Evolutionary conservation across 2,888 invertebrate species (phyloP).

Genomic region (Dromius quadrimaculatus): DNA sequence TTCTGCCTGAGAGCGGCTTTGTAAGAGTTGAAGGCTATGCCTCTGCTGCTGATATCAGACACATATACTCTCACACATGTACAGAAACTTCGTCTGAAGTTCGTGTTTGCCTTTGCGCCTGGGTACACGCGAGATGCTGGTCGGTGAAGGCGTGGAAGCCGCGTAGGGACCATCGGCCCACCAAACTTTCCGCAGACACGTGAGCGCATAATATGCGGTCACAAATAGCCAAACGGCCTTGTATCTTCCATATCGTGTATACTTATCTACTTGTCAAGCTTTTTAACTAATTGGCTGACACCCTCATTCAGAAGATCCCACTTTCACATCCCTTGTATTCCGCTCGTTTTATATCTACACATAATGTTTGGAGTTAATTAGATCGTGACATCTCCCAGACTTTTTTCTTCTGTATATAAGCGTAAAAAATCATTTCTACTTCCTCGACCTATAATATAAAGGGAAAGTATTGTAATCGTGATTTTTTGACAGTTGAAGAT

Average conservation of each 20-base stretch:
- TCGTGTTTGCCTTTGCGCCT: slow-evolving; percentile 67
- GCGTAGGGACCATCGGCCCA: slow-evolving; percentile 18
- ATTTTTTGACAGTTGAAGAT: too few species aligned
- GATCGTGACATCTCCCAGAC: too few species aligned
- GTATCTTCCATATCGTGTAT: background rate
- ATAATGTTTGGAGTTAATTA: too few species aligned
- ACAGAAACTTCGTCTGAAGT: slow-evolving; percentile 60
- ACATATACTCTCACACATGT: background rate
- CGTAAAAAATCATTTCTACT: too few species aligned
- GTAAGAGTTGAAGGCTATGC: slow-evolving; percentile 31
- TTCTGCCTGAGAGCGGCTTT: too few species aligned
- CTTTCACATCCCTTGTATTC: too few species aligned
- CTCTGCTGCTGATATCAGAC: slow-evolving; percentile 8
- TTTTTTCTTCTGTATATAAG: too few species aligned
- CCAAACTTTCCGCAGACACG: slow-evolving; percentile 27
- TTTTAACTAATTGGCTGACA: slow-evolving; percentile 1
- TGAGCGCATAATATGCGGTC: slow-evolving; percentile 36
- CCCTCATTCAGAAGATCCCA: too few species aligned
- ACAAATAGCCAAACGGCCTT: slow-evolving; percentile 12
- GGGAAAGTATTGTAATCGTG: too few species aligned
- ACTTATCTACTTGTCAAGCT: background rate
- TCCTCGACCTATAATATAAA: too few species aligned
- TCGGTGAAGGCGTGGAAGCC: slow-evolving; percentile 23
- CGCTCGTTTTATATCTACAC: too few species aligned
- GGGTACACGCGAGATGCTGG: slow-evolving; percentile 63